Base-by-base conservation (phyloP, 2,113 vertebrate species). In the Arvicanthis niloticus region DNA sequence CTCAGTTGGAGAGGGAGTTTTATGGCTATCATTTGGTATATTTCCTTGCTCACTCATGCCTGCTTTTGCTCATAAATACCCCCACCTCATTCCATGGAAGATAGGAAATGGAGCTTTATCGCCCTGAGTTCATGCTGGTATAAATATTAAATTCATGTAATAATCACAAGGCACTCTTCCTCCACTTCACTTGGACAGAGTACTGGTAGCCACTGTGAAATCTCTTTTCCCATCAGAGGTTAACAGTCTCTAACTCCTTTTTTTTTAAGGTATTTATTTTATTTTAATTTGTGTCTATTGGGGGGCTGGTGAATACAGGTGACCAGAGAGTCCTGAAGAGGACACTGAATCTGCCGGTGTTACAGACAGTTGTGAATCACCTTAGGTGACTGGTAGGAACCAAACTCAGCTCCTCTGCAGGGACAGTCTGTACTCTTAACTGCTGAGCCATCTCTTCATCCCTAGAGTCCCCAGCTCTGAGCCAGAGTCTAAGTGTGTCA, bases 31-130 rank as follows among this genome's bases (percentile, higher is more conserved):
- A 21, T 56, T 95, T 90, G 31, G 62, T 11, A 15, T 42, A 24
- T 88, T 92, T 96, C 93, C 90, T 77, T 95, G 40, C 81, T 95
- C 60, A 60, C 42, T 51, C 88, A 34, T 4, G 89, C 77, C 0
- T 53, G 77, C n/a, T 73, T 96, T 89, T 87, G 24, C 88, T 96
- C 84, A 68, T 40, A 17, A 91, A 89, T 58, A 87, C 84, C 95
- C 93, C 94, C 62, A 37, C 96, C 78, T 77, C 95, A 21, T 56
- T 68, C 73, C 97, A 89, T 92, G 95, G 70, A 93, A 97, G 96
- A 67, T 53, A 60, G 12, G 51, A 95, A 94, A n/a, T 40, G 58
- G 95, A 96, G 80, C 70, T 93, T 85, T 29, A 37, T 88, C 77
- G 91, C 51, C 85, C 2, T 13, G 81, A 3, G 91, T 37, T 60